Base-by-base conservation (phyloP, 2,797 vertebrate genomes). In the Myripristis jacobus region DNA sequence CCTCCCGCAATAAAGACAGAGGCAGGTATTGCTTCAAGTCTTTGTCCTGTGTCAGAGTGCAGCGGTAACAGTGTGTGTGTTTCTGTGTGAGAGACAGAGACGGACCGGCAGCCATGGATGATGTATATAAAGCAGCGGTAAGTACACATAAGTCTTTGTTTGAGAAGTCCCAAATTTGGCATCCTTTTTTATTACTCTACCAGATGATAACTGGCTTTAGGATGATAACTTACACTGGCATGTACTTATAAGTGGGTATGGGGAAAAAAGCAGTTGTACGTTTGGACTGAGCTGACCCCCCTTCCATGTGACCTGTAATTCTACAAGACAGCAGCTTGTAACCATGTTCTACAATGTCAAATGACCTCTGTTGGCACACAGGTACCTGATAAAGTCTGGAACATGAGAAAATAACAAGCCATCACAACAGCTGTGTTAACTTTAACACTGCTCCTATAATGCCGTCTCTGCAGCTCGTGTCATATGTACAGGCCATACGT, bases 101-200 rank as follows among this genome's bases (percentile, higher is more conserved):
- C 66, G 51, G 70, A 78, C 21, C 84, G 44, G 83, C 78, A 93
- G 87, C 75, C 87, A 95, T 95, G 94, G 94, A 95, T 94, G 94
- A 95, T 75, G 94, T 95, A 18, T 95, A 95, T 82, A 95, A 95
- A 91, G 94, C 94, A 88, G 94, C 94, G 85, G 94, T 95, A 83
- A 95, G 94, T 94, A 78, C 56, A 53, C 16, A 61, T 21, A 46
- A 46, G 4, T 7, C 31, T 36, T 46, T 0, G 41, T 31, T 46
- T 48, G 6, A 29, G 8, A 56, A 29, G 11, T 38, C 36, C 55
- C 25, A 38, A 22, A 2, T 51, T 15, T 19, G 15, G 38, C 44
- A 7, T 54, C 3, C 4, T 47, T 13, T 36, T 29, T 54, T 25
- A 50, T 57, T 53, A 57, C 19, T 66, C 10, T 46, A 27, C 43